These are phyloP conservation scores for Metopolophium dirhodum DNA, from an alignment of 1,140 invertebrate genomes.

Conservation along the genomic window DNA sequence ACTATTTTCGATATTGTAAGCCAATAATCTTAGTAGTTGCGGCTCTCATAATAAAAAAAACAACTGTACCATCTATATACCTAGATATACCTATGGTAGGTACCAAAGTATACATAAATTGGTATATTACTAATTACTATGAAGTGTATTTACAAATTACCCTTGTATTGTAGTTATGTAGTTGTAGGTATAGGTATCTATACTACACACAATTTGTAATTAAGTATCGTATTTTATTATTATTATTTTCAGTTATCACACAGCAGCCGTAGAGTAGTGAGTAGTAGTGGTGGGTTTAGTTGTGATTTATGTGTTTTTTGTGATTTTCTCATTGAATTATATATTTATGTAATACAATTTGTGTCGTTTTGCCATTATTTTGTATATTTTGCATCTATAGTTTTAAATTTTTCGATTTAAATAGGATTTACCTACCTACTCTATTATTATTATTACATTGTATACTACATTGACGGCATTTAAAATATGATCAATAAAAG, in stretches of 20 bases:
- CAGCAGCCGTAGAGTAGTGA: neutral
- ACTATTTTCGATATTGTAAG: no score
- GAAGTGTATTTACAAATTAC: neutral
- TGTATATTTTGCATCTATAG: neutral
- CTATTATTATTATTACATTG: neutral
- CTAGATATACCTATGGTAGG: neutral
- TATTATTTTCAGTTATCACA: neutral
- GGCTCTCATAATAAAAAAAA: no score
- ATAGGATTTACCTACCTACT: neutral
- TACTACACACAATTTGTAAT: neutral
- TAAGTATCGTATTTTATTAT: neutral
- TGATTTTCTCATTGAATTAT: neutral
- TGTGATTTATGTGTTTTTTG: neutral
- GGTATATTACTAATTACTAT: neutral
- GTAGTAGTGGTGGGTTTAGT: neutral
- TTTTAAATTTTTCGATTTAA: neutral
- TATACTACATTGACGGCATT: neutral
- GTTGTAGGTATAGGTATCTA: no score
- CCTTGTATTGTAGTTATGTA: neutral
- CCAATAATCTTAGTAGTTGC: no score
- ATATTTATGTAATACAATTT: neutral
- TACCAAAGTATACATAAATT: neutral
- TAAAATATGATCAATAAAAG: neutral
- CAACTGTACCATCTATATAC: no score
- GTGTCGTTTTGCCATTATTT: neutral